Evolutionary conservation across 1,140 invertebrate species (phyloP).

Genomic region (Nomia melanderi): DNA sequence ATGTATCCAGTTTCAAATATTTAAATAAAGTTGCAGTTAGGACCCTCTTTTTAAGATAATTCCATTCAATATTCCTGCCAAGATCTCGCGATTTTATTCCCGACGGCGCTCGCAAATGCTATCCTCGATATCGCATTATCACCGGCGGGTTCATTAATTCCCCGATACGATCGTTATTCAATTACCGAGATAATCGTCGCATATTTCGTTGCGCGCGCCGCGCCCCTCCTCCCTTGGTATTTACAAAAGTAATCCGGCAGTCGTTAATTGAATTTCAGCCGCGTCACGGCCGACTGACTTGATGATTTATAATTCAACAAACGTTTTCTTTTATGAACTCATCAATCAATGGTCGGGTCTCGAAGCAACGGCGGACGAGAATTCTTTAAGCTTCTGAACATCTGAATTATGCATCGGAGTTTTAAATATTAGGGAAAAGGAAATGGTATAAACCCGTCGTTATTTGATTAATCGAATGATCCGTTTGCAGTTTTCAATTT

Average conservation of each 20-base stretch:
- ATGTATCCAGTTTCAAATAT: no score
- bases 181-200: slow-evolving; percentile 35
- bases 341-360: no score
- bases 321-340: neutral
- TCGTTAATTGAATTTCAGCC: slow-evolving; percentile 18
- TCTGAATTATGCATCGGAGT: no score
- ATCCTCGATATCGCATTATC: neutral
- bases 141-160: slow-evolving; percentile 13
- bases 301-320: neutral
- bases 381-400: no score
- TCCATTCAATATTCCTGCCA: no score
- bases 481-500: no score
- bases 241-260: neutral
- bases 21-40: no score
- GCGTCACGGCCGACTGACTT: neutral
- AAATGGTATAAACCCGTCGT: no score
- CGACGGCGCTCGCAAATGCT: neutral
- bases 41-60: no score
- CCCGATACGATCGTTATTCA: slow-evolving; percentile 17
- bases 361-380: no score
- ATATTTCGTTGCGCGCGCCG: neutral
- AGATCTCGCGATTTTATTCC: slow-evolving; percentile 18
- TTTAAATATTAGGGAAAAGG: no score
- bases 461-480: no score
- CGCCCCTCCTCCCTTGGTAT: neutral